Evolutionary conservation across 1,140 invertebrate genomes (phyloP).

Genomic region (Rhynchophorus ferrugineus): DNA sequence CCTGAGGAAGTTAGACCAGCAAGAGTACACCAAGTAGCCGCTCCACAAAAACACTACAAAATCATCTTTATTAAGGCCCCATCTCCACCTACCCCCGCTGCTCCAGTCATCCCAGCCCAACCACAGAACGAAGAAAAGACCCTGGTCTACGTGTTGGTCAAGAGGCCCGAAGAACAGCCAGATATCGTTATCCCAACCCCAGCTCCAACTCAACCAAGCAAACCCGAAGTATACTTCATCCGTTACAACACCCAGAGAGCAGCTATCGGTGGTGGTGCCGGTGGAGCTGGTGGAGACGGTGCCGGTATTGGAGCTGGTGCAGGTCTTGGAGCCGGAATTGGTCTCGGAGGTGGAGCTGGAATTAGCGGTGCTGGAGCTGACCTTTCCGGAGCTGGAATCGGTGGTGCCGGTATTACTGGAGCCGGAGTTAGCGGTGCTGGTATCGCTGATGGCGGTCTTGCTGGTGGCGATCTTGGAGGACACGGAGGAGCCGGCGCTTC

Average conservation of each 20-base stretch:
- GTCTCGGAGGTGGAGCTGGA: background rate
- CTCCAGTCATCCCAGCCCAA: constrained; percentile 51
- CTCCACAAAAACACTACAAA: constrained; percentile 76
- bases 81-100: constrained; percentile 62
- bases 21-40: constrained; percentile 43
- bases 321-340: background rate
- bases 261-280: constrained; percentile 28
- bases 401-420: too few relatives aligned
- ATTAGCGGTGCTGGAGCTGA: constrained; percentile 8
- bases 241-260: constrained; percentile 74
- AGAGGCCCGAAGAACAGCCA: constrained; percentile 72
- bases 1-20: constrained; percentile 45
- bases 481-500: background rate
- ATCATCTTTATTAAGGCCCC: constrained; percentile 86
- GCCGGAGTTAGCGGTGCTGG: too few relatives aligned
- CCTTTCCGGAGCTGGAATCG: constrained; percentile 2
- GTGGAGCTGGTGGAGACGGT: constrained; percentile 12
- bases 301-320: background rate
- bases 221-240: constrained; percentile 85
- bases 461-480: constrained; percentile 11
- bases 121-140: constrained; percentile 78
- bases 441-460: too few relatives aligned
- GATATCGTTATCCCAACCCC: constrained; percentile 66
- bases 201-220: constrained; percentile 68
- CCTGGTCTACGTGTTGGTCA: constrained; percentile 79